Conservation (phyloP, 2,797 vertebrate species). For the Ctenopoma multispine region DNA sequence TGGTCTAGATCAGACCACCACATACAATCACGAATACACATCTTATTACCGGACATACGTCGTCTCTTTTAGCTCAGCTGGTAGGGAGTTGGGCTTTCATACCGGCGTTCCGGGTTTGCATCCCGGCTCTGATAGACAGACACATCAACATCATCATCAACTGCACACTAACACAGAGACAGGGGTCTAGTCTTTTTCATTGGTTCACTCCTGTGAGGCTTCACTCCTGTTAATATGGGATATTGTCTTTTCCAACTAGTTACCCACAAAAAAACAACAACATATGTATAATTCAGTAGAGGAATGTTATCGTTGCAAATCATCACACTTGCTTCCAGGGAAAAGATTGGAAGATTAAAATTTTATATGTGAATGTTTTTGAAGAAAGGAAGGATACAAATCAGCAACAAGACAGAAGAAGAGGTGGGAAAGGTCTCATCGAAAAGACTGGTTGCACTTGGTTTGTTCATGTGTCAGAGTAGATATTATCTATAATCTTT, state of each 20-base stretch:
- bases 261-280: neutral
- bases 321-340: slow-evolving; percentile 29
- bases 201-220: no score
- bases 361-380: slow-evolving; percentile 37
- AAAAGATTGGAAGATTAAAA: slow-evolving; percentile 49
- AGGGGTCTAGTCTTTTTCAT: no score
- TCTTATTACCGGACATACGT: no score
- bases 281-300: slow-evolving; percentile 22
- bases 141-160: no score
- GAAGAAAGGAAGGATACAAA: neutral
- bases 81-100: no score
- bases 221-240: neutral
- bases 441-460: neutral
- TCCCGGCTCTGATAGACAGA: no score
- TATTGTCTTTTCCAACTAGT: neutral
- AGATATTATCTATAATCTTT: neutral
- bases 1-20: no score
- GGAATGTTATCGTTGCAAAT: slow-evolving; percentile 1
- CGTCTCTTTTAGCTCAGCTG: no score
- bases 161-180: no score
- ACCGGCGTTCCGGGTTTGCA: no score
- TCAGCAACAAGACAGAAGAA: slow-evolving; percentile 4
- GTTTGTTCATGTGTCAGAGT: neutral
- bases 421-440: neutral
- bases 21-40: no score